These are phyloP conservation scores for Drosophila navojoa DNA, from an alignment of 1,140 invertebrate genomes.

Conservation along the genomic window DNA sequence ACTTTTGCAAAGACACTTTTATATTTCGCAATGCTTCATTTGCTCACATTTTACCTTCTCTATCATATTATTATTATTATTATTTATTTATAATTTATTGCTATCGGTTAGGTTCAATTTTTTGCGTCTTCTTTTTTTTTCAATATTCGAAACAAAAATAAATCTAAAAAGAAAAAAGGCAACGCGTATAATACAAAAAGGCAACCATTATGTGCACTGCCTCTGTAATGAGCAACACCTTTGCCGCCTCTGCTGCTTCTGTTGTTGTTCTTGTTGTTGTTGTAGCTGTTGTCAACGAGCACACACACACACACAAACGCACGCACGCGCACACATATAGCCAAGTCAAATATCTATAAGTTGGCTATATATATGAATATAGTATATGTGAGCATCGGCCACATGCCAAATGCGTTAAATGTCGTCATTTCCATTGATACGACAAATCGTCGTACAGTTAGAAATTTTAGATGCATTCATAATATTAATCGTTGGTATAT, in stretches of 20 bases:
- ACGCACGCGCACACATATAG: neutral
- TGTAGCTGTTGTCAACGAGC: slow-evolving; percentile 6
- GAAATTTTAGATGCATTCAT: slow-evolving; percentile 40
- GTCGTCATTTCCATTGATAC: slow-evolving; percentile 59
- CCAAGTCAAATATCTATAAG: slow-evolving; percentile 45
- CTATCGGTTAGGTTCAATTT: slow-evolving; percentile 17
- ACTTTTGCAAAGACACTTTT: slow-evolving; percentile 11
- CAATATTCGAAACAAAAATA: slow-evolving; percentile 59
- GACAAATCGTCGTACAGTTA: slow-evolving; percentile 40
- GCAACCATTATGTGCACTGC: slow-evolving; percentile 66
- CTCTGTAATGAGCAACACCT: slow-evolving; percentile 61
- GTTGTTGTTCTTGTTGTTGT: slow-evolving; percentile 27
- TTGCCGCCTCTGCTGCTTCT: neutral
- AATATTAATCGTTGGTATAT: slow-evolving; percentile 26
- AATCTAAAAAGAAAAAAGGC: slow-evolving; percentile 61
- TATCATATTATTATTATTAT: slow-evolving; percentile 22
- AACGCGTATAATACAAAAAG: slow-evolving; percentile 38
- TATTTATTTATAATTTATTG: slow-evolving; percentile 39
- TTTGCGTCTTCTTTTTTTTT: slow-evolving; percentile 9
- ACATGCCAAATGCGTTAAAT: slow-evolving; percentile 57
- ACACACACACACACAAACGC: slow-evolving; percentile 2
- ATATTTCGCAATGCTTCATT: slow-evolving; percentile 11
- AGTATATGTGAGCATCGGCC: slow-evolving; percentile 34
- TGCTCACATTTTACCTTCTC: slow-evolving; percentile 22
- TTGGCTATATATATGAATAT: slow-evolving; percentile 44